phyloP scores from a whole-genome alignment of 2,113 vertebrate genomes.

The Nothoprocta perdicaria region DNA sequence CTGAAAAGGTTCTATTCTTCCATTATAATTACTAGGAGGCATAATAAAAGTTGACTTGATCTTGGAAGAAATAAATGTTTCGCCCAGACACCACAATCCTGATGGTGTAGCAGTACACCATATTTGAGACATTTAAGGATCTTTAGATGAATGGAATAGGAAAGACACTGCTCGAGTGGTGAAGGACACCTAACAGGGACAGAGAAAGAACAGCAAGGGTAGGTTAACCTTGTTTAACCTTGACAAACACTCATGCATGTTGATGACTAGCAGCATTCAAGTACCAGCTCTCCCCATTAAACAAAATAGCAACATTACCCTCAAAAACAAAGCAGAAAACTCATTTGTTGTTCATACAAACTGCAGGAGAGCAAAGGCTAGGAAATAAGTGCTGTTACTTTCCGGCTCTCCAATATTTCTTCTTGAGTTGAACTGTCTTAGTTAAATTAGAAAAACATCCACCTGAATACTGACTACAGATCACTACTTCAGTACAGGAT shows the following conservation, averaged over 20 bases:
- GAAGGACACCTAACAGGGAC: fast-evolving
- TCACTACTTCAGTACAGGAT: neutral
- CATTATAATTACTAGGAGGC: neutral
- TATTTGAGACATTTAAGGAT: fast-evolving
- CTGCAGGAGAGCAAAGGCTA: neutral
- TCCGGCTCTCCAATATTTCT: neutral
- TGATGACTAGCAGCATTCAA: neutral
- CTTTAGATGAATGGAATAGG: neutral
- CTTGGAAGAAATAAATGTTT: neutral
- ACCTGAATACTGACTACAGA: neutral
- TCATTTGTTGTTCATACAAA: neutral
- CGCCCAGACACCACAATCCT: neutral
- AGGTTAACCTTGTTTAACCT: no score
- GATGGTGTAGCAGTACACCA: neutral
- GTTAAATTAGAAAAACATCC: neutral
- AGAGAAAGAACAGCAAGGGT: neutral
- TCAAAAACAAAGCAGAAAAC: neutral
- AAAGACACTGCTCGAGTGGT: neutral
- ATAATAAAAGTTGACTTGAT: neutral
- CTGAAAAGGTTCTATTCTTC: neutral
- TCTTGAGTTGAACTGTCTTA: neutral
- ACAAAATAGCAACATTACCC: neutral
- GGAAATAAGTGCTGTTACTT: neutral
- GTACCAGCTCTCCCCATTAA: neutral
- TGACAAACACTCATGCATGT: neutral